Base-by-base conservation (phyloP, 2,797 vertebrate species). In the Leptoclinus maculatus region DNA sequence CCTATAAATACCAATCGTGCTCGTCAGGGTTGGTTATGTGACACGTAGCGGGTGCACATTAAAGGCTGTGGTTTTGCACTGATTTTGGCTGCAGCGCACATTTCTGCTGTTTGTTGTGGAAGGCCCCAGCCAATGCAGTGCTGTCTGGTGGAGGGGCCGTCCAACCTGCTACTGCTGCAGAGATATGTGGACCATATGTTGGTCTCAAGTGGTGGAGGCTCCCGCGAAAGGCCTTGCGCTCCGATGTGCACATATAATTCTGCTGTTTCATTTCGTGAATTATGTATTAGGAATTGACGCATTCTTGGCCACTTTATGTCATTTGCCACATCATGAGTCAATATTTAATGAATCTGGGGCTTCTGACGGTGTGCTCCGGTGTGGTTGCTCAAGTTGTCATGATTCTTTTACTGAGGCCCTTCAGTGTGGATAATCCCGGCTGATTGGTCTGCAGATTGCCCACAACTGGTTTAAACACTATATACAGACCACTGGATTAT, bases 51-150 rank as follows among this genome's bases (percentile, higher is more conserved):
- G 63, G 51, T 43, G 82, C 13, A 74, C 78, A 27, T 70, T 54
- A 64, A 80, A 74, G 45, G 43, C 57, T 60, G 69, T 21, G 74
- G 39, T 89, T 91, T 91, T 87, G 87, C 86, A 49, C 72, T 36
- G 77, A 79, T 83, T 89, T 82, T 7, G 76, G 80, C 70, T 77
- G 87, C 85, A 76, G 85, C 79, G 23, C 79, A 78, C 85, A 79
- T 87, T 83, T 81, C 25, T 78, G 79, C 76, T 47, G 83, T 85
- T 91, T 88, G 88, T 85, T 85, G 80, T 85, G 75, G 63, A 79
- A 87, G 90, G 91, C 92, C 91, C 41, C 80, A 77, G 77, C 83
- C 89, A 89, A 87, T 89, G 92, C 92, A 82, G 91, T 87, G 83
- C 85, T 68, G 84, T 68, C 38, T 82, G 76, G 67, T 81, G 80